Conservation (phyloP, 2,113 vertebrate species). For the Plectropomus leopardus region DNA sequence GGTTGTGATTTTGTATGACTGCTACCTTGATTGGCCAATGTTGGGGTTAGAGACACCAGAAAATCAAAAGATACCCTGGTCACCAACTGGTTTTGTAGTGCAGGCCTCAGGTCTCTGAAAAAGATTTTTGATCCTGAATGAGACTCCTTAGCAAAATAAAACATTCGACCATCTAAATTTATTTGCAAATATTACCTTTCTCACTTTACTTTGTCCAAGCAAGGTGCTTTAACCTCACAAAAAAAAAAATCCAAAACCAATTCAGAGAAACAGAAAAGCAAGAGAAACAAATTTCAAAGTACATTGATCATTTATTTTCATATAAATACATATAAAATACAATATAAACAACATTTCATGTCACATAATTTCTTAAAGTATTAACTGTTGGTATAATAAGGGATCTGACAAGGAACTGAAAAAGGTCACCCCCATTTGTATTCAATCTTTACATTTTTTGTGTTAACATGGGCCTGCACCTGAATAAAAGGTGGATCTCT, state of each 20-base stretch:
- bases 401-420: slow-evolving; percentile 7
- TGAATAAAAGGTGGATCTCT: slow-evolving; percentile 5
- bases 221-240: no score
- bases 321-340: slow-evolving; percentile 85
- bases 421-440: slow-evolving; percentile 9
- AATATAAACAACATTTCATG: slow-evolving; percentile 65
- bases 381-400: slow-evolving; percentile 37
- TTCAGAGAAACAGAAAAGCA: not conserved
- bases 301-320: slow-evolving; percentile 76
- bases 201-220: no score
- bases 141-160: no score
- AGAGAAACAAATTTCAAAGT: slow-evolving; percentile 7
- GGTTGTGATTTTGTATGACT: no score
- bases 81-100: no score
- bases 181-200: no score
- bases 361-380: slow-evolving; percentile 64
- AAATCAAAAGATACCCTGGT: no score
- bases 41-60: no score
- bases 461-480: slow-evolving; percentile 15
- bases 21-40: no score
- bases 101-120: no score
- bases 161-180: no score
- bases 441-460: slow-evolving; percentile 17
- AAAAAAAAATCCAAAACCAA: not conserved
- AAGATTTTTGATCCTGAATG: no score